Base-by-base conservation (phyloP, 2,797 vertebrate genomes). In the Parauchenoglanis punctatus region DNA sequence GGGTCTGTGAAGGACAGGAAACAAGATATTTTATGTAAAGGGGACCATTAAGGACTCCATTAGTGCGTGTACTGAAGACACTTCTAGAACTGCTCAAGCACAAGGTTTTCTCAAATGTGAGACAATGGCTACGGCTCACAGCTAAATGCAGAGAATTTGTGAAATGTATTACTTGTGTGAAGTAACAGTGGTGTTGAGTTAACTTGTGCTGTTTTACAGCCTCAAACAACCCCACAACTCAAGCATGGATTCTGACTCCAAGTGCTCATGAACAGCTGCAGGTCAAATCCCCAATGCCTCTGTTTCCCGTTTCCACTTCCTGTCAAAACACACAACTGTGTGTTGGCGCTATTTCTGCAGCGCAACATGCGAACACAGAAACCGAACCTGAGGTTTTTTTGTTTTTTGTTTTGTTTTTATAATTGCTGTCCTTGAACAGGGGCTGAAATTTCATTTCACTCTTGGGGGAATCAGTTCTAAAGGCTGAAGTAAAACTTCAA, bases 301-400 rank as follows among this genome's bases (percentile, higher is more conserved):
- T 1, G n/a, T 73, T 73, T 87, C 67, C 85, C 58, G 44, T 52
- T 82, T 72, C 77, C 23, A 86, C 85, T 86, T 72, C 78, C 78
- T 73, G 85, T 52, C 2, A 83, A 63, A 17, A 44, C 25, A 59
- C 35, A 20, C 68, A 52, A 75, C n/a, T n/a, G 40, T 58, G 28
- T 35, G 13, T 13, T 72, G 49, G 70, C 15, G 44, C 46, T 31
- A 3, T 25, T 49, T 76, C n/a, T 83, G 46, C n/a, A 65, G 23
- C 11, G 28, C 28, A 23, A 13, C 17, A 82, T 17, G 7, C 18
- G 49, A 28, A 44, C 35, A 20, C 63, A 5, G 40, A 13, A 18
- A 65, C 13, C 2, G 7, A n/a, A 63, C 23, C 58, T 13, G 20
- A 8, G 4, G 0, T 46, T 46, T 1, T 11, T 46, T 35, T 35